Percentiles rank a stretch among this genome's conserved stretches.
phyloP scores from a whole-genome alignment of 2,113 vertebrate genomes.

The Pachycephala philippinensis region DNA sequence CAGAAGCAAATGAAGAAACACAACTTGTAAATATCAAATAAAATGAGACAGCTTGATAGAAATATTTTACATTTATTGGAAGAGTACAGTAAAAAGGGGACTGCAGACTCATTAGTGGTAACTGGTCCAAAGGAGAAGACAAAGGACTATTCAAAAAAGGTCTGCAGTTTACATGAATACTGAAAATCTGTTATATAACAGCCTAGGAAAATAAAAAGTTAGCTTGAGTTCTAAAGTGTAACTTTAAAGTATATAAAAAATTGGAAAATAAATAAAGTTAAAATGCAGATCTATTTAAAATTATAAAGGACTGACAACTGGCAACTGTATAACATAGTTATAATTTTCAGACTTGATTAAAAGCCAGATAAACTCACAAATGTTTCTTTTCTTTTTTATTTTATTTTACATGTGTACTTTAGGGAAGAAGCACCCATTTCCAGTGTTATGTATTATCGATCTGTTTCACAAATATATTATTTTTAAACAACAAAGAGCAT shows the following conservation, averaged over 20 bases:
- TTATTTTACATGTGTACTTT: constrained; percentile 47
- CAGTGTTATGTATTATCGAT: constrained; percentile 70
- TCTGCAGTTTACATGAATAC: constrained; percentile 58
- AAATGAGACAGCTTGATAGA: constrained; percentile 54
- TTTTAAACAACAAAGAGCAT: constrained; percentile 69
- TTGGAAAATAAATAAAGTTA: constrained; percentile 78
- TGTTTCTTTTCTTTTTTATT: background rate
- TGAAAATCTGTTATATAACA: constrained; percentile 43
- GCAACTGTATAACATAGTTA: constrained; percentile 29
- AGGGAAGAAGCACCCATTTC: constrained; percentile 72
- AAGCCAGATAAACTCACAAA: constrained; percentile 36
- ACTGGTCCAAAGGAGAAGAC: constrained; percentile 63
- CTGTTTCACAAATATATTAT: constrained; percentile 75
- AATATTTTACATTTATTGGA: constrained; percentile 82
- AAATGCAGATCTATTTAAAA: constrained; percentile 71
- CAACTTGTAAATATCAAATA: constrained; percentile 21
- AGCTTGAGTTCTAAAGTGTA: constrained; percentile 62
- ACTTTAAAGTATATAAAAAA: constrained; percentile 67
- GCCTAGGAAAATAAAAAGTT: constrained; percentile 59
- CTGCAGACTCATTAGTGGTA: constrained; percentile 62
- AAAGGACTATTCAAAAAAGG: constrained; percentile 50
- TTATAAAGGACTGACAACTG: constrained; percentile 40
- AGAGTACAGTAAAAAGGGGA: constrained; percentile 73
- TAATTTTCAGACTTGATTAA: constrained; percentile 49
- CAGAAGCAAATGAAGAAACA: constrained; percentile 15